phyloP scores from a whole-genome alignment of 2,888 invertebrate genomes.

The Oxytorus armatus region DNA sequence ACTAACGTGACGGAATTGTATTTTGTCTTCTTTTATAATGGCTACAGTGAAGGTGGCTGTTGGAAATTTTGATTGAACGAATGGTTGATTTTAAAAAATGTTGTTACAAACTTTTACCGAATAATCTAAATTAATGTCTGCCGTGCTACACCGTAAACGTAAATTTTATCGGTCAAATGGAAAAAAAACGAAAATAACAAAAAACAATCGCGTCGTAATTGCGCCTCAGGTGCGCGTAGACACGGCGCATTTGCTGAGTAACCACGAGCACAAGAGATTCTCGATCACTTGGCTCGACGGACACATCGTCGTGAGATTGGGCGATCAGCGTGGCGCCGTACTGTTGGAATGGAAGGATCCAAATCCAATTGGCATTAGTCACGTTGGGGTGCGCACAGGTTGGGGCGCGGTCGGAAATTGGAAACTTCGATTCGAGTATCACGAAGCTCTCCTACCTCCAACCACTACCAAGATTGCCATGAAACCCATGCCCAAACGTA shows the following conservation, averaged over 20 bases:
- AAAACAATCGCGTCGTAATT: conserved; percentile 21
- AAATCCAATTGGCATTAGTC: conserved; percentile 86
- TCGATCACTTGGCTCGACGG: conserved; percentile 87
- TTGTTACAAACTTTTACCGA: too few species aligned
- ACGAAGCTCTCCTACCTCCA: conserved; percentile 33
- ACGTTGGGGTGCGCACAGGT: conserved; percentile 88
- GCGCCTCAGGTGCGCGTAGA: conserved; percentile 85
- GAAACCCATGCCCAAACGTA: conserved; percentile 53
- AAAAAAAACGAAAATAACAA: conserved; percentile 2
- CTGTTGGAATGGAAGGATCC: conserved; percentile 88
- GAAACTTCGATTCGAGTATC: conserved; percentile 85
- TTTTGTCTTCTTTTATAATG: too few species aligned
- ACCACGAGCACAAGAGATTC: conserved; percentile 86
- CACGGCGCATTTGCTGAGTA: conserved; percentile 87
- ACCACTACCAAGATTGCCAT: conserved; percentile 32
- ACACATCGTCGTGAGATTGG: conserved; percentile 85
- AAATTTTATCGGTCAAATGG: background rate
- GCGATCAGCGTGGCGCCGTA: conserved; percentile 84
- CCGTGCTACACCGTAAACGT: too few species aligned
- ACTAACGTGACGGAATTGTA: too few species aligned
- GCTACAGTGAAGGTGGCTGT: too few species aligned
- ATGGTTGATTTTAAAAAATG: too few species aligned
- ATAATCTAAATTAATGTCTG: too few species aligned
- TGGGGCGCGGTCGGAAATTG: conserved; percentile 89
- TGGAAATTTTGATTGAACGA: too few species aligned